Conservation (phyloP, 1,140 invertebrate genomes). For the Drosophila burlai region DNA sequence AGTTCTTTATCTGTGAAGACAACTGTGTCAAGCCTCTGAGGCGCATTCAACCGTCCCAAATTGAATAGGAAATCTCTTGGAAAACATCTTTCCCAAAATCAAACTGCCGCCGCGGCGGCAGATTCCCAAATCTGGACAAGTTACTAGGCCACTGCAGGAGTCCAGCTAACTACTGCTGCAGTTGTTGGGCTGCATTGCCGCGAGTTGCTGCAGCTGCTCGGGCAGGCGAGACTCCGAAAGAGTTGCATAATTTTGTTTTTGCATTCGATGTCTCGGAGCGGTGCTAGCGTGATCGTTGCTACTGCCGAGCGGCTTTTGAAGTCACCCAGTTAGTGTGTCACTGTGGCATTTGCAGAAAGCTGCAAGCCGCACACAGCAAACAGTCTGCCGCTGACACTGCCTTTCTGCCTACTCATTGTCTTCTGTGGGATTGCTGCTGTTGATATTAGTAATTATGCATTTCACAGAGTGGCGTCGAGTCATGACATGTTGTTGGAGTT, state of each 20-base stretch:
- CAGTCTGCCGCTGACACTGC: slow-evolving; percentile 31
- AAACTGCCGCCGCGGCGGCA: slow-evolving; percentile 22
- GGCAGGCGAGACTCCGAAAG: slow-evolving; percentile 33
- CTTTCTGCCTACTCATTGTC: slow-evolving; percentile 53
- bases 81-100: slow-evolving; percentile 43
- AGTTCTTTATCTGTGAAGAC: slow-evolving; percentile 58
- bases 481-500: slow-evolving; percentile 43
- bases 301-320: slow-evolving; percentile 54
- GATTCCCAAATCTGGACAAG: slow-evolving; percentile 48
- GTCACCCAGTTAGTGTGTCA: slow-evolving; percentile 79
- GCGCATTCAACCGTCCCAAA: slow-evolving; percentile 24
- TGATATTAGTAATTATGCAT: slow-evolving; percentile 74
- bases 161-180: slow-evolving; percentile 24
- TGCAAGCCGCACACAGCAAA: slow-evolving; percentile 16
- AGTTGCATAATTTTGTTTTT: slow-evolving; percentile 73
- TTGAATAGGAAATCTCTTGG: slow-evolving; percentile 44
- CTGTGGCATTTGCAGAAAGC: slow-evolving; percentile 68
- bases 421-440: slow-evolving; percentile 48
- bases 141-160: slow-evolving; percentile 31
- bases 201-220: slow-evolving; percentile 54
- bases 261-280: slow-evolving; percentile 31
- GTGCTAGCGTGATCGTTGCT: slow-evolving; percentile 34
- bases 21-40: slow-evolving; percentile 58
- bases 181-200: slow-evolving; percentile 6
- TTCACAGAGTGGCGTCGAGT: slow-evolving; percentile 61